Evolutionary conservation across 1,140 invertebrate genomes (phyloP).

Genomic region (Diprion similis): DNA sequence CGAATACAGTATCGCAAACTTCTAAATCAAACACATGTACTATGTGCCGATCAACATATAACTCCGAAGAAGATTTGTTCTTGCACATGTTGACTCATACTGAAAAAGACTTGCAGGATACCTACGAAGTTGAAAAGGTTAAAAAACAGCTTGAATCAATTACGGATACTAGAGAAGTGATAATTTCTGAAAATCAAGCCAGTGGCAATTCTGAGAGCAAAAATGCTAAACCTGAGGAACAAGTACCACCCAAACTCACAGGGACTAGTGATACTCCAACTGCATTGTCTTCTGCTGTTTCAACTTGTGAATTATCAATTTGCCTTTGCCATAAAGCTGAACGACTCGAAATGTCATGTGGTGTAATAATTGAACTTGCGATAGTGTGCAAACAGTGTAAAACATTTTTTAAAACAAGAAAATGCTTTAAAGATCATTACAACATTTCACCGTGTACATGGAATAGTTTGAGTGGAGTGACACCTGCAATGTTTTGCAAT

Average conservation of each 20-base stretch:
- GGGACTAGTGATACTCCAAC: not conserved
- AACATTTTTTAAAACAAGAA: not conserved
- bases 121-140: constrained; percentile 25
- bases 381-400: constrained; percentile 22
- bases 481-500: constrained; percentile 46
- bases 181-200: not conserved
- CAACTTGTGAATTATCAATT: constrained; percentile 26
- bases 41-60: constrained; percentile 43
- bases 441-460: not conserved
- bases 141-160: not conserved
- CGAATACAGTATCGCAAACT: not conserved
- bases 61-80: constrained; percentile 37
- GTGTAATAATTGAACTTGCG: constrained; percentile 22
- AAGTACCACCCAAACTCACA: not conserved
- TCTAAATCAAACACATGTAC: constrained; percentile 26
- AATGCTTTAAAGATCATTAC: not conserved
- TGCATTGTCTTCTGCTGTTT: not conserved
- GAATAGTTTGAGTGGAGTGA: not conserved
- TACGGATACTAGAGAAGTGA: not conserved
- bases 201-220: not conserved
- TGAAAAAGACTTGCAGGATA: constrained; percentile 43
- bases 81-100: constrained; percentile 51
- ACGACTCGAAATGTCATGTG: constrained; percentile 28
- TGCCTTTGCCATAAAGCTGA: constrained; percentile 48
- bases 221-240: not conserved